Evolutionary conservation across 2,888 invertebrate genomes (phyloP).

Genomic region (Synergus itoensis): DNA sequence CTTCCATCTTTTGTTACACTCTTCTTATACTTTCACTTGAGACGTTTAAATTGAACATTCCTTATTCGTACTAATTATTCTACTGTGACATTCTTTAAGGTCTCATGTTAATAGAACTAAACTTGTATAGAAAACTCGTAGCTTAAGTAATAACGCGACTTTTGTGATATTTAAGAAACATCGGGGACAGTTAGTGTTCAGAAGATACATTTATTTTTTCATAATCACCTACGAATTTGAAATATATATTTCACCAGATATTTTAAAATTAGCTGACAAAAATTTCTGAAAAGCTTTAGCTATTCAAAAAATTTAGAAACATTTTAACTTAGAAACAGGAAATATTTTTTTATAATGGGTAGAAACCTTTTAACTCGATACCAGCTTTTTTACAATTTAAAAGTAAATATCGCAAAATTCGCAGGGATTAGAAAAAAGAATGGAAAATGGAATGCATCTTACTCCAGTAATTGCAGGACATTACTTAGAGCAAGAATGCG

Average conservation of each 20-base stretch:
- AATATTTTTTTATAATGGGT: background rate
- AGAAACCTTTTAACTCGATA: background rate
- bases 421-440: slow-evolving; percentile 18
- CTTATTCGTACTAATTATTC: slow-evolving; percentile 68
- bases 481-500: slow-evolving; percentile 15
- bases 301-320: background rate
- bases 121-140: slow-evolving; percentile 43
- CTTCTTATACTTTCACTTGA: slow-evolving; percentile 30
- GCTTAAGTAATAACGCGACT: slow-evolving; percentile 47
- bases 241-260: background rate
- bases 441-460: slow-evolving; percentile 5
- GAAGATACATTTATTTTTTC: background rate
- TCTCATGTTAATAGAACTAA: slow-evolving; percentile 63
- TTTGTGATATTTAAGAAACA: slow-evolving; percentile 51
- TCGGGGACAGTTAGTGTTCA: background rate
- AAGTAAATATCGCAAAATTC: slow-evolving; percentile 28
- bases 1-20: slow-evolving; percentile 27
- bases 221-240: background rate
- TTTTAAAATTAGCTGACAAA: background rate
- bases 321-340: background rate
- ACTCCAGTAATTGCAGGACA: slow-evolving; percentile 37
- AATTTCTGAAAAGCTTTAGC: no score
- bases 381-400: background rate
- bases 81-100: slow-evolving; percentile 75
- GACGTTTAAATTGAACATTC: slow-evolving; percentile 66